Evolutionary conservation across 2,888 invertebrate genomes (phyloP), one percentile per base, ranked within the genome.

Genomic region (Exephanes ischioxanthus): DNA sequence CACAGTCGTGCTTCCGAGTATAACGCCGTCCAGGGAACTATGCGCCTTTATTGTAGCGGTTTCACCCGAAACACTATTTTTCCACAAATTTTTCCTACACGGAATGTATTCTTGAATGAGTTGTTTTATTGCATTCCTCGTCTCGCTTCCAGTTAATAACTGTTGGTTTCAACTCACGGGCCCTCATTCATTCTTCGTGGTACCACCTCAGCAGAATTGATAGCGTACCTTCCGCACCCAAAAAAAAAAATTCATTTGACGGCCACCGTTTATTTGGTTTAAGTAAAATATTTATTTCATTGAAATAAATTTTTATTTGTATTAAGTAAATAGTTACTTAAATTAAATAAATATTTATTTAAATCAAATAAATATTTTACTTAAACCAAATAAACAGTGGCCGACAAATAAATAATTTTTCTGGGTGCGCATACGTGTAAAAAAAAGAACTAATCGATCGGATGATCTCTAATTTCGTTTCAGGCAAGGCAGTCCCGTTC

Each of bases 401-500:
- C 26, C 26, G 26, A 0, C 0, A 3, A 26, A 26, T 26, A 26
- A 26, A 2, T 26, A 26, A 26, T 26, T 26, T 2, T 26, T 26
- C 26, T 26, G 26, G 26, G 2, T 26, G 26, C 26, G 26, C 7
- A 58, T 26, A 16, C 11, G 26, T 22, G 58, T 26, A 58, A 26
- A 58, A 58, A 53, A 53, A 55, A 26, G 11, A 22, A 63, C 16
- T 30, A 7, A 63, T 63, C 33, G 30, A 33, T 14, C 30, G 1
- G 3, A 4, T 4, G 6, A 61, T 26, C 30, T 61, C 33, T n/a
- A 4, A 63, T 63, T 33, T 30, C 33, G 87, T 95, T 95, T 55
- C 95, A 98, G 99, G 98, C 95, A 97, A 98, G 93, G 97, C 98
- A 30, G 98, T 98, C 4, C 98, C 98, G 0, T 98, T 98, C 93